A percentile compares a stretch with the other conserved stretches of the same genome.
Conservation (phyloP, 2,888 invertebrate species). For the Phengaris arion region DNA sequence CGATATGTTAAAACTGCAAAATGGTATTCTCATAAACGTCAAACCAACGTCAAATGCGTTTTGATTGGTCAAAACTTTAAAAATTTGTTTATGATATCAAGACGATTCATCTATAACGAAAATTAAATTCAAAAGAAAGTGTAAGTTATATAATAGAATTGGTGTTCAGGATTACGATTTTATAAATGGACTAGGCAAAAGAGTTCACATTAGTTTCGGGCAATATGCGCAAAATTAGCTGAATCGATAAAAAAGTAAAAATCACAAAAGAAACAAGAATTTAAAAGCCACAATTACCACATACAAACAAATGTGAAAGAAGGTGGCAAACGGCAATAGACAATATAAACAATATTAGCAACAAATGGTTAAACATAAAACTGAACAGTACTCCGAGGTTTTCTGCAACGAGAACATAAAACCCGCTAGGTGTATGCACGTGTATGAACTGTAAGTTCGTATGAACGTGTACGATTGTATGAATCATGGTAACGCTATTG, state of each 20-base stretch:
- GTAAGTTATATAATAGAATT: no score
- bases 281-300: background rate
- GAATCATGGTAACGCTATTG: conserved; percentile 13
- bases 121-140: no score
- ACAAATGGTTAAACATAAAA: background rate
- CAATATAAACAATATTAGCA: conserved; percentile 1
- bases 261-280: background rate
- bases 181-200: no score
- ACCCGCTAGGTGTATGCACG: background rate
- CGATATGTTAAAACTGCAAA: no score
- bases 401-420: background rate
- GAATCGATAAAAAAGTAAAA: background rate
- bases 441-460: background rate
- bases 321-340: background rate
- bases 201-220: no score
- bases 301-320: background rate
- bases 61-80: no score
- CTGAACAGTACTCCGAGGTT: background rate
- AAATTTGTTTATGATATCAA: no score
- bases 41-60: no score
- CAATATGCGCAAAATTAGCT: background rate
- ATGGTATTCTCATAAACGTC: no score
- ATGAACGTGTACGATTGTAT: background rate
- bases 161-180: no score
- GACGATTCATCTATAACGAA: no score